A percentile compares a stretch with the other conserved stretches of the same genome.
Evolutionary conservation across 2,113 vertebrate species (phyloP).

Genomic region (Himantopus leucocephalus): DNA sequence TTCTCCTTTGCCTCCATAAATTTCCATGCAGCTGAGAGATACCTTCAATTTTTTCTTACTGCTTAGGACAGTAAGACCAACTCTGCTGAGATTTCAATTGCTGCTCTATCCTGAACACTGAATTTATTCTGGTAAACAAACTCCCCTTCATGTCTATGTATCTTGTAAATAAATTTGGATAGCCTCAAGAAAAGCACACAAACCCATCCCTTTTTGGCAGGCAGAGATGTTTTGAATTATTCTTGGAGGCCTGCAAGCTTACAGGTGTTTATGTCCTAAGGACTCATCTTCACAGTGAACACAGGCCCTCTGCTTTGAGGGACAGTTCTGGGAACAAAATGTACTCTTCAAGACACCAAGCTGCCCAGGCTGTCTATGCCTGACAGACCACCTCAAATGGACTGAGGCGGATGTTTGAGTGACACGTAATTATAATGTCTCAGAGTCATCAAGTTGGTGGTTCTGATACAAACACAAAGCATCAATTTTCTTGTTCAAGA

Average conservation of each 20-base stretch:
- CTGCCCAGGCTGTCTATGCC: background rate
- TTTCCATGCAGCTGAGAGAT: background rate
- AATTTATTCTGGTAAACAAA: background rate
- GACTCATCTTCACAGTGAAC: background rate
- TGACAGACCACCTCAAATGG: background rate
- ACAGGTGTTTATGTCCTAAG: background rate
- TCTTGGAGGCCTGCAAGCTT: constrained; percentile 11
- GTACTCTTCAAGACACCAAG: background rate
- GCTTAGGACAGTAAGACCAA: background rate
- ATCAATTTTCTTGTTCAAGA: background rate
- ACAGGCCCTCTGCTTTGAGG: background rate
- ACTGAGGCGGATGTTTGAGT: background rate
- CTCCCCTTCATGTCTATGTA: background rate
- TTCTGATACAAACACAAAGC: background rate
- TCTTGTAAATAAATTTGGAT: constrained; percentile 29
- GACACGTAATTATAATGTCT: background rate
- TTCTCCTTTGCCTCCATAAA: background rate
- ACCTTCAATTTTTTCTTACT: background rate
- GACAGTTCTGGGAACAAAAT: background rate
- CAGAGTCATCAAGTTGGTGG: background rate
- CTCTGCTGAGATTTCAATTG: background rate
- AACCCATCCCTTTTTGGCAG: constrained; percentile 8
- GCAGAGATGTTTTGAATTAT: background rate
- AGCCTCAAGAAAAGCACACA: background rate
- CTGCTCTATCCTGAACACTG: background rate